A percentile compares a stretch with the other conserved stretches of the same genome.
These are phyloP conservation scores for Drosophila arizonae DNA, from an alignment of 1,140 invertebrate genomes.

Conservation along the genomic window DNA sequence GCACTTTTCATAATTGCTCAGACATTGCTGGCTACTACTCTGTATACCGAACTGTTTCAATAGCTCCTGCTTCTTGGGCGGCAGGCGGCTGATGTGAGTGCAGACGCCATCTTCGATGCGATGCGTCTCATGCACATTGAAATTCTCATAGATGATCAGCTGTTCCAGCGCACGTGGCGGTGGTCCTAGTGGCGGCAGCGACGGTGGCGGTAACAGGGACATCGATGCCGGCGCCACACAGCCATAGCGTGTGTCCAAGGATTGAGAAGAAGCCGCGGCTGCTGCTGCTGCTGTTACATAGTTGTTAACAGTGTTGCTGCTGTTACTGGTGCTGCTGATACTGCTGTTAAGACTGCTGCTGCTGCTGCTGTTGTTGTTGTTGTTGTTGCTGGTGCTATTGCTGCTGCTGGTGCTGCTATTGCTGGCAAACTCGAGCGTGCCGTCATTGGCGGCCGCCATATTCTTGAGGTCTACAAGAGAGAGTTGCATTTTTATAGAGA, in stretches of 20 bases:
- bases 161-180: slow-evolving; percentile 70
- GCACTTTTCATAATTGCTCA: slow-evolving; percentile 83
- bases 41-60: slow-evolving; percentile 83
- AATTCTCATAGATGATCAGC: slow-evolving; percentile 80
- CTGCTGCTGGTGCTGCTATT: slow-evolving; percentile 52
- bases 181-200: slow-evolving; percentile 57
- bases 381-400: slow-evolving; percentile 32
- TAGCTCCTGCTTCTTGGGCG: slow-evolving; percentile 82
- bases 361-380: slow-evolving; percentile 33
- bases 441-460: slow-evolving; percentile 74
- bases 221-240: slow-evolving; percentile 40
- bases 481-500: slow-evolving; percentile 38
- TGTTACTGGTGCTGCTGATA: slow-evolving; percentile 39
- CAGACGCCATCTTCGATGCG: slow-evolving; percentile 80
- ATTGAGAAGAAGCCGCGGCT: slow-evolving; percentile 15
- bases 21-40: slow-evolving; percentile 82
- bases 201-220: slow-evolving; percentile 38
- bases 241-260: slow-evolving; percentile 54
- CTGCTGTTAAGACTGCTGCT: slow-evolving; percentile 34
- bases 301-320: slow-evolving; percentile 36
- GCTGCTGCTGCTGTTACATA: slow-evolving; percentile 49
- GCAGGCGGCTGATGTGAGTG: slow-evolving; percentile 80
- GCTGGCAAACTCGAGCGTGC: slow-evolving; percentile 68
- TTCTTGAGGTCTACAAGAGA: slow-evolving; percentile 78
- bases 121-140: slow-evolving; percentile 80